Evolutionary conservation across 2,113 vertebrate genomes (phyloP), one percentile per base, ranked within the genome.

Genomic region (Xiphophorus maculatus): DNA sequence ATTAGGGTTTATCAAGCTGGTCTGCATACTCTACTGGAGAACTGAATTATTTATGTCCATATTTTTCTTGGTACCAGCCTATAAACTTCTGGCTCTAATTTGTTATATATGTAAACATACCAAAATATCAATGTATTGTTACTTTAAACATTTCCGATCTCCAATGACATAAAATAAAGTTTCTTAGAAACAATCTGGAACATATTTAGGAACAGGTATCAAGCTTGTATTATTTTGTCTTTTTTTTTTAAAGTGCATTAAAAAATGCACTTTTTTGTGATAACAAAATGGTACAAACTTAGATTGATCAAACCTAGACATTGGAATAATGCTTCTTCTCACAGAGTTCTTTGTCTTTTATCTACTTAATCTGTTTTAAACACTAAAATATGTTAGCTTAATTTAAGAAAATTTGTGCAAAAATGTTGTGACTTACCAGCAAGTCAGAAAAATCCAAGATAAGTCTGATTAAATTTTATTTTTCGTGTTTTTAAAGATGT

Each of bases 21-120:
- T 84, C 77, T 82, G 69, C 66, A 82, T 79, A 65, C 30, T 73
- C 61, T 60, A 73, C 29, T 14, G 15, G 77, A 68, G 37, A 70
- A 32, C 66, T 87, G n/a, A 87, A 91, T 90, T 82, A 88, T 92
- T 86, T 28, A 91, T 87, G 61, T 73, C 75, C 73, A 74, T 37
- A 44, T 76, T 66, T 63, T 74, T 66, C 1, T 54, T 63, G 33
- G 22, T 65, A 72, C 64, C 60, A 25, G 25, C 71, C 72, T 83
- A 27, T 13, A 30, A 44, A 40, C 54, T n/a, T n/a, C 42, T 33
- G 58, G 25, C 25, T 22, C 51, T 11, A n/a, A 25, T 58, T n/a
- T 58, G 19, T 22, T 22, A 6, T 25, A 7, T 22, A 54, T 54
- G 48, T 8, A 54, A 19, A 22, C 17, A 54, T 54, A 25, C 1